These are phyloP conservation scores for Synergus japonicus DNA, from an alignment of 2,888 invertebrate genomes.

Conservation along the genomic window DNA sequence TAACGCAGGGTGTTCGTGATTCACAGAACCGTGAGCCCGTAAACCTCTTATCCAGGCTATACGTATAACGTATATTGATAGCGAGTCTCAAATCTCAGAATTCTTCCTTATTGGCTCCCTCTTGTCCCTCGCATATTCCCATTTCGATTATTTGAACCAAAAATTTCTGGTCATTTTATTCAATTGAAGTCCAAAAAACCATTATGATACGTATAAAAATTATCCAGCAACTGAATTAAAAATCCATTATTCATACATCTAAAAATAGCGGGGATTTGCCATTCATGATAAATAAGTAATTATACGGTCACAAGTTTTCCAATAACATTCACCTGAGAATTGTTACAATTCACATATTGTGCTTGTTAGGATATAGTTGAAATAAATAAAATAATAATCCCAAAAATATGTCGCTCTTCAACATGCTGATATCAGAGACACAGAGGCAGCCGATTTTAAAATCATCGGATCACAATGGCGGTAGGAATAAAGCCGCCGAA, in stretches of 20 bases:
- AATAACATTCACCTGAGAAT: constrained; percentile 19
- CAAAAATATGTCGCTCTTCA: neutral
- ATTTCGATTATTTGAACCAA: neutral
- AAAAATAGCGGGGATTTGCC: neutral
- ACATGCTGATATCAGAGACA: constrained; percentile 37
- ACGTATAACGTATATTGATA: constrained; percentile 17
- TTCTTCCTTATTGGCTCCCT: neutral
- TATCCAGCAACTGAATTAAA: neutral
- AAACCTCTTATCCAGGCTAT: constrained; percentile 51
- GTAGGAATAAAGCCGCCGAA: constrained; percentile 64
- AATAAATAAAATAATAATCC: constrained; percentile 30
- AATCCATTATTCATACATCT: neutral
- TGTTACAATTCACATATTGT: constrained; percentile 15
- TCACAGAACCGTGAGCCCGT: constrained; percentile 66
- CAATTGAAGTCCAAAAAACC: no score
- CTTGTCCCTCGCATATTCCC: neutral
- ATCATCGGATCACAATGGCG: constrained; percentile 63
- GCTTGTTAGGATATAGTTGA: constrained; percentile 16
- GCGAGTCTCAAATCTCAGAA: constrained; percentile 2
- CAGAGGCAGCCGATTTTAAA: constrained; percentile 63
- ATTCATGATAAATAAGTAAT: constrained; percentile 12
- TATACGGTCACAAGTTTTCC: constrained; percentile 19
- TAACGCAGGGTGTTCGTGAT: constrained; percentile 62
- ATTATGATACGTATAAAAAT: neutral
- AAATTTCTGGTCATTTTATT: no score